Evolutionary conservation across 2,113 vertebrate genomes (phyloP), one percentile per base, ranked within the genome.

Genomic region (Pachypanchax playfairii): DNA sequence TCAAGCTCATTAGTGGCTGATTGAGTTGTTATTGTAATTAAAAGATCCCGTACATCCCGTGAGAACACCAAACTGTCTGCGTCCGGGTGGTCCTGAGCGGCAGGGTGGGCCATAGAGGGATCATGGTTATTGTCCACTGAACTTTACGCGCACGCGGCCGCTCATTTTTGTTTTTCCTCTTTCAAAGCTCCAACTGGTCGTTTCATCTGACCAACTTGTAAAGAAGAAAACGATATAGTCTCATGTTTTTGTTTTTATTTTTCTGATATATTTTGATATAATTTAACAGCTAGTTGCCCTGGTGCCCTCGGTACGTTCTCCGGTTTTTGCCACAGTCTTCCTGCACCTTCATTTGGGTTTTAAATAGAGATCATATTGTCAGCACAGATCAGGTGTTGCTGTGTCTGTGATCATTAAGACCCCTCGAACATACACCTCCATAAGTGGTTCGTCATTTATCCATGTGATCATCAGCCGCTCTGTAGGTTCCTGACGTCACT

Each of bases 391-490:
- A 18, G 17, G 70, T 31, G 21, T 52, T 60, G 17, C 64, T 52
- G 13, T 14, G 35, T 53, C 73, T 29, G 26, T 54, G 22, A 33
- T n/a, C 25, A n/a, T 5, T 28, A n/a, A n/a, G n/a, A 26, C 38
- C 56, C 46, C 15, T n/a, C 11, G 2, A n/a, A n/a, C n/a, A n/a
- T n/a, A n/a, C n/a, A n/a, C n/a, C n/a, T n/a, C n/a, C n/a, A n/a
- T n/a, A n/a, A n/a, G n/a, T 70, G 29, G 82, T 50, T 63, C 63
- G 87, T 62, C 79, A 83, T 86, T 90, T 86, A 89, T 83, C 88
- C 79, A 85, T 89, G 87, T 90, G 87, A 87, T 90, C 83, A 67
- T 84, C 77, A 90, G 81, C 84, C 68, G 81, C 86, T 85, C 82
- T 86, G 79, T 80, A 82, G 79, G 83, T 79, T 72, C 73, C 64